phyloP scores from a whole-genome alignment of 2,888 invertebrate species.

The Drosophila glabriapex region DNA sequence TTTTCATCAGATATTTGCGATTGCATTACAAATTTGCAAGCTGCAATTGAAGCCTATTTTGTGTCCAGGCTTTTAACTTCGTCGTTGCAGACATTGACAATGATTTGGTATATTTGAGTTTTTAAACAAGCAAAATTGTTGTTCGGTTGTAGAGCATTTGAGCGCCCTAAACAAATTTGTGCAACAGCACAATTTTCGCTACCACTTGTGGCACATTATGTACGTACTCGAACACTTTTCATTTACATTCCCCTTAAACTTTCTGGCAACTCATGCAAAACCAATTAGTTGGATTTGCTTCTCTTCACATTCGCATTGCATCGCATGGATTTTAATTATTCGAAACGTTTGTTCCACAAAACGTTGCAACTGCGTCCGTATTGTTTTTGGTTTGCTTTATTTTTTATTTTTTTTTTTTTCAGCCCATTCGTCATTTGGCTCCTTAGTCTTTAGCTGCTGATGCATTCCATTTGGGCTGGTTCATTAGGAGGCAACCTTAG shows the following conservation, averaged over 20 bases:
- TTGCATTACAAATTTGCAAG: constrained; percentile 8
- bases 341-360: constrained; percentile 53
- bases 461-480: constrained; percentile 45
- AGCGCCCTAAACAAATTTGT: constrained; percentile 35
- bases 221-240: neutral
- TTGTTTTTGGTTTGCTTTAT: constrained; percentile 18
- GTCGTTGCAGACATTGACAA: neutral
- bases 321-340: constrained; percentile 59
- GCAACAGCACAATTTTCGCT: constrained; percentile 35
- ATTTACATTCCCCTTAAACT: neutral
- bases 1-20: constrained; percentile 23
- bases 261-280: constrained; percentile 76
- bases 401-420: neutral
- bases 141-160: constrained; percentile 40
- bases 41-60: neutral
- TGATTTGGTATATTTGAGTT: constrained; percentile 18
- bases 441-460: constrained; percentile 47
- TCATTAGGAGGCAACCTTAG: constrained; percentile 29
- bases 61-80: constrained; percentile 5
- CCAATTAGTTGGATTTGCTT: constrained; percentile 79
- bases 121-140: constrained; percentile 35
- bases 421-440: constrained; percentile 1
- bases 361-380: constrained; percentile 40
- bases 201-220: constrained; percentile 59
- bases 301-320: constrained; percentile 61